Conservation (phyloP, 2,888 invertebrate species). For the Tinea semifulvella region DNA sequence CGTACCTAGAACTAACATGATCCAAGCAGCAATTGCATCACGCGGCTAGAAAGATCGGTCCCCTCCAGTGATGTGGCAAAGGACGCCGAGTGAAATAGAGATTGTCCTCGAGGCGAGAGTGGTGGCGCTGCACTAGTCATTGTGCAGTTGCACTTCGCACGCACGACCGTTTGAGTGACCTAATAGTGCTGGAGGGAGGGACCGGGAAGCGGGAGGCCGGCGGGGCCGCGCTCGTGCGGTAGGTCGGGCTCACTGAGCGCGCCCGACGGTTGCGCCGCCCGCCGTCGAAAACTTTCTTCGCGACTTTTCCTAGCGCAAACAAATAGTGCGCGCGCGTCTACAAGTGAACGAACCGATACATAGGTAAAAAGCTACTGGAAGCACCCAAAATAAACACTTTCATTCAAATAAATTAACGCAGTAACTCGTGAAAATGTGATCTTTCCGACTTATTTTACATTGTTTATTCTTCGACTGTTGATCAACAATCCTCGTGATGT, state of each 20-base stretch:
- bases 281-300: conserved; percentile 62
- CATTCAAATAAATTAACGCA: neutral
- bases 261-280: conserved; percentile 45
- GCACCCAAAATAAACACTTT: neutral
- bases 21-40: conserved; percentile 9
- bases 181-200: conserved; percentile 65
- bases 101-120: conserved; percentile 67
- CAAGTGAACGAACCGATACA: conserved; percentile 1
- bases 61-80: conserved; percentile 58
- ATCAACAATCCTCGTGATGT: conserved; percentile 32
- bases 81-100: conserved; percentile 65
- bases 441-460: conserved; percentile 14
- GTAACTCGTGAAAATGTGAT: neutral
- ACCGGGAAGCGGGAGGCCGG: conserved; percentile 54
- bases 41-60: conserved; percentile 57
- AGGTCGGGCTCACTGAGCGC: conserved; percentile 65
- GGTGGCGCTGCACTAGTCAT: conserved; percentile 64
- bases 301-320: conserved; percentile 60
- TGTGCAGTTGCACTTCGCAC: conserved; percentile 63
- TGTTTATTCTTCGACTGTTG: conserved; percentile 15
- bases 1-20: conserved; percentile 10
- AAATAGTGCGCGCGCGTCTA: conserved; percentile 32
- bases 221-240: conserved; percentile 46
- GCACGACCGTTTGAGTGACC: conserved; percentile 62
- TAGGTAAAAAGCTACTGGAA: conserved; percentile 2